These are phyloP conservation scores for Enteromius argenteus DNA, from an alignment of 2,797 vertebrate genomes.

Conservation along the genomic window DNA sequence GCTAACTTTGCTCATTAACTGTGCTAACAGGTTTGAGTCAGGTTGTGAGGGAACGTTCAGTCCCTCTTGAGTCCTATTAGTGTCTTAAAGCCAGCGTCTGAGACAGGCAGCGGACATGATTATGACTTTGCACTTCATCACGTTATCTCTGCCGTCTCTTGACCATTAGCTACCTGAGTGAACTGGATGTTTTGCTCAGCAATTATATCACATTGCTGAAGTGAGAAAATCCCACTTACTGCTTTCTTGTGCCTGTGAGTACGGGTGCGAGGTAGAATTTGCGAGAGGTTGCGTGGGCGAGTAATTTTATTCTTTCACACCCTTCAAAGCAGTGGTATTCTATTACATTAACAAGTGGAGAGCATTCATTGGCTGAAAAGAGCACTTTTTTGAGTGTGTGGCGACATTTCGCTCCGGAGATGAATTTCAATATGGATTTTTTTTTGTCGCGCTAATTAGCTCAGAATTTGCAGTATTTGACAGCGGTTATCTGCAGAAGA, in stretches of 20 bases:
- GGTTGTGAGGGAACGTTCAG: slow-evolving; percentile 76
- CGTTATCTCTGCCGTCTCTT: slow-evolving; percentile 51
- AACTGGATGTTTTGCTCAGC: slow-evolving; percentile 59
- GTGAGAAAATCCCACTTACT: slow-evolving; percentile 63
- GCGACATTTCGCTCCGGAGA: slow-evolving; percentile 8
- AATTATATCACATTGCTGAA: slow-evolving; percentile 61
- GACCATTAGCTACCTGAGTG: slow-evolving; percentile 63
- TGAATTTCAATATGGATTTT: slow-evolving; percentile 32
- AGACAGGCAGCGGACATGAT: slow-evolving; percentile 65
- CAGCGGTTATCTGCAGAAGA: slow-evolving; percentile 15
- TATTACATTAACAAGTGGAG: slow-evolving; percentile 70
- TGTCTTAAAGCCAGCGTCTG: slow-evolving; percentile 74
- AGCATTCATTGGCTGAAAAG: slow-evolving; percentile 42
- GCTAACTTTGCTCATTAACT: slow-evolving; percentile 89
- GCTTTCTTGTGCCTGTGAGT: slow-evolving; percentile 48
- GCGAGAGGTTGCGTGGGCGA: slow-evolving; percentile 65
- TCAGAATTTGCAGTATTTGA: slow-evolving; percentile 18
- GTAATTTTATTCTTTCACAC: slow-evolving; percentile 64
- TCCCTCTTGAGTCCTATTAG: slow-evolving; percentile 84
- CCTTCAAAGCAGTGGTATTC: slow-evolving; percentile 65
- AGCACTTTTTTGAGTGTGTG: neutral
- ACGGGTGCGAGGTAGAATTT: slow-evolving; percentile 50
- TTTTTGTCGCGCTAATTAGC: slow-evolving; percentile 27
- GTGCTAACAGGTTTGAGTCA: slow-evolving; percentile 79
- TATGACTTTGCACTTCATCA: slow-evolving; percentile 56